Base-by-base conservation (phyloP, 2,797 vertebrate genomes). In the Melanotaenia nigrans region DNA sequence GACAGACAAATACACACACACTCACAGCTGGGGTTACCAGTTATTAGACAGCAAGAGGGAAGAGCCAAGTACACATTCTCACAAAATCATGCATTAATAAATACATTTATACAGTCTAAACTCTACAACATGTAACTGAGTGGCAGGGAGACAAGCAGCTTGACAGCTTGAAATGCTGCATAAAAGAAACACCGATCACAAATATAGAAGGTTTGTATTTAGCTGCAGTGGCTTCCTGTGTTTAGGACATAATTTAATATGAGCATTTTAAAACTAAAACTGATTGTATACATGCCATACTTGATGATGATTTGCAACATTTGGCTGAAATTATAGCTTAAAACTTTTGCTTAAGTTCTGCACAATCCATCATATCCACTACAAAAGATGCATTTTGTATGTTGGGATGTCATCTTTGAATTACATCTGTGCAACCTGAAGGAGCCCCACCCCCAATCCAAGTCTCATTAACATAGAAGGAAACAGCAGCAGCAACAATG, bases 31-130 rank as follows among this genome's bases (percentile, higher is more conserved):
- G 91, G 90, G 91, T 91, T 92, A 91, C 90, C 91, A 90, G 93
- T 92, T 92, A 92, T 92, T 94, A 93, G 92, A 93, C 91, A 92
- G 90, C 88, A 85, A 91, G 90, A 90, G 88, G 90, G 87, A 85
- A 89, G 92, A 90, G 84, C 77, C 87, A 87, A 92, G 79, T 90
- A 83, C 78, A 92, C 90, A 89, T 87, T 90, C 88, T 85, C 85
- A 91, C 86, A 88, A 92, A 92, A 91, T 91, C 89, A 90, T 84
- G 90, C 88, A 94, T 92, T 92, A 85, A 93, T 91, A 93, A 93
- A 92, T 92, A 92, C 88, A 93, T 91, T 92, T 91, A 85, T 84
- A 87, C 86, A 85, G 70, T 60, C 84, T 70, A 78, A 82, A 84
- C 71, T 78, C 81, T 78, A 61, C 74, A 78, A 88, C 79, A 86